A percentile compares a stretch with the other conserved stretches of the same genome.
These are phyloP conservation scores for Drosophila niveifrons DNA, from an alignment of 2,888 invertebrate species.

Conservation along the genomic window DNA sequence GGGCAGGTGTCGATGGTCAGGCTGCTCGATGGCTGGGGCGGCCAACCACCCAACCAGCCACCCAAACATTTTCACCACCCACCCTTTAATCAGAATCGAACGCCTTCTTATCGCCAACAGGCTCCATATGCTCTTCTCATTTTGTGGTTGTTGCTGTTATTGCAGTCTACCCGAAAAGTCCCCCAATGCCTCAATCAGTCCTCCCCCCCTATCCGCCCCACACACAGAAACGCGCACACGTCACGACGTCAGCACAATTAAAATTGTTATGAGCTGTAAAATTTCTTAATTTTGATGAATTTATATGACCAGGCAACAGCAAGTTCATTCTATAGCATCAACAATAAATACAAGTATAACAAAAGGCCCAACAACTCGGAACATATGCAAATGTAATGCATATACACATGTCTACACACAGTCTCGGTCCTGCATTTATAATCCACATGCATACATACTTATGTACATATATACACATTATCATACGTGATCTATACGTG, in stretches of 20 bases:
- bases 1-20: constrained; percentile 49
- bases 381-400: constrained; percentile 49
- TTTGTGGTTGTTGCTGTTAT: constrained; percentile 7
- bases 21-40: background rate
- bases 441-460: background rate
- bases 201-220: background rate
- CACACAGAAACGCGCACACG: background rate
- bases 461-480: background rate
- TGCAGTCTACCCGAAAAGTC: constrained; percentile 12
- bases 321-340: constrained; percentile 33
- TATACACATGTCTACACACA: background rate
- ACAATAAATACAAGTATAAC: constrained; percentile 31
- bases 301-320: constrained; percentile 57
- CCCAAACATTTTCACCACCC: constrained; percentile 15
- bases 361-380: constrained; percentile 43
- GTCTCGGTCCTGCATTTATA: background rate
- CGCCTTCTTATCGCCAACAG: constrained; percentile 46
- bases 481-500: background rate
- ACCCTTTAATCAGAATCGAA: constrained; percentile 51
- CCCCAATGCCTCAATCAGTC: constrained; percentile 12
- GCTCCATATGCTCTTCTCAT: constrained; percentile 35
- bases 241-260: constrained; percentile 68
- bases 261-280: constrained; percentile 79
- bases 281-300: constrained; percentile 77
- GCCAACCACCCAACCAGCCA: constrained; percentile 9